Conservation (phyloP, 2,797 vertebrate species). For the Cottoperca gobio region DNA sequence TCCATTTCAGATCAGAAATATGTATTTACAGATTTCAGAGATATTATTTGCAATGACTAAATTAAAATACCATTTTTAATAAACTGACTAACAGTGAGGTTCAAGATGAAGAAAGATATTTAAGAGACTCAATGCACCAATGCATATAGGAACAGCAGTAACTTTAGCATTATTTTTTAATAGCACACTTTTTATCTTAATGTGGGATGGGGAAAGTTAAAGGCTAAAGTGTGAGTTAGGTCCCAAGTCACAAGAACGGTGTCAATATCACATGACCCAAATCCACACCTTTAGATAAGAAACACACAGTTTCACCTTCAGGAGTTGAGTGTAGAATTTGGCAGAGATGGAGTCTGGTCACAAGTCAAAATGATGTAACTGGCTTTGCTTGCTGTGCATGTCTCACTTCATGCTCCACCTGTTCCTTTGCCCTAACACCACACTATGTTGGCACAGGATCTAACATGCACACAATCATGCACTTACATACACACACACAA, state of each 20-base stretch:
- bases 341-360: conserved; percentile 47
- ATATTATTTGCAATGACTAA: not conserved
- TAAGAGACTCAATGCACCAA: not conserved
- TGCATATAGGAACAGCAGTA: not conserved
- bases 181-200: too few relatives aligned
- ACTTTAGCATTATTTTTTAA: too few relatives aligned
- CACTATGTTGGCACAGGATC: conserved; percentile 17
- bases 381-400: conserved; percentile 46
- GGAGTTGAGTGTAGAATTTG: conserved; percentile 6
- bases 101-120: not conserved
- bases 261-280: not conserved
- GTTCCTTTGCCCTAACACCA: conserved; percentile 50
- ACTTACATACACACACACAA: not conserved
- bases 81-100: not conserved
- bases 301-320: not conserved
- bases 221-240: too few relatives aligned
- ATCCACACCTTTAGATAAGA: not conserved
- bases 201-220: too few relatives aligned
- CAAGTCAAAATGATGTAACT: conserved; percentile 56
- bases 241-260: too few relatives aligned
- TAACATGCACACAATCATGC: conserved; percentile 26
- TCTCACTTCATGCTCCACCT: conserved; percentile 64
- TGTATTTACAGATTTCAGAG: not conserved
- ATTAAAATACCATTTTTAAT: not conserved
- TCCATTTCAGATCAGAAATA: not conserved